Conservation (phyloP, 2,113 vertebrate species). For the Sinocyclocheilus anophthalmus region DNA sequence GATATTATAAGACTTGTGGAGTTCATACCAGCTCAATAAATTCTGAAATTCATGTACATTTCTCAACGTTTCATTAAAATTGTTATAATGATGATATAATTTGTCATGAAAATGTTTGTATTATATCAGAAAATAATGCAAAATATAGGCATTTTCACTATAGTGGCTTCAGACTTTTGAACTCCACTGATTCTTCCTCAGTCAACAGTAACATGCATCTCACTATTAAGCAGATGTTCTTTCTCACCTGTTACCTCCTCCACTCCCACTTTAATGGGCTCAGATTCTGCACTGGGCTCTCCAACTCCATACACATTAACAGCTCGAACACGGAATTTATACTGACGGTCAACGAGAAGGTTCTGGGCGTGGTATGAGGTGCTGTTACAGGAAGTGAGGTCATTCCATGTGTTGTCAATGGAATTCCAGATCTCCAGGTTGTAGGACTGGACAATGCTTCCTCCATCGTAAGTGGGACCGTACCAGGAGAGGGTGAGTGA, state of each 20-base stretch:
- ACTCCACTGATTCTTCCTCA: too few species aligned
- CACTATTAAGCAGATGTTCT: neutral
- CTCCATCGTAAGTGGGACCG: slow-evolving; percentile 93
- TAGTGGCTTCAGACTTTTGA: too few species aligned
- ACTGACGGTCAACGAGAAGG: slow-evolving; percentile 86
- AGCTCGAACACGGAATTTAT: slow-evolving; percentile 92
- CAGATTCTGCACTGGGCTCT: slow-evolving; percentile 93
- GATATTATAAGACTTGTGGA: too few species aligned
- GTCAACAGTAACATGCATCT: too few species aligned
- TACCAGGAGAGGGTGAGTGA: slow-evolving; percentile 96
- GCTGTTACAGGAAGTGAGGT: slow-evolving; percentile 92
- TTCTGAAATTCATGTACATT: too few species aligned
- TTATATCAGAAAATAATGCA: too few species aligned
- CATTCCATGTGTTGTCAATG: slow-evolving; percentile 82
- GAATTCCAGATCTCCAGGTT: slow-evolving; percentile 94
- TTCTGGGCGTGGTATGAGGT: slow-evolving; percentile 90
- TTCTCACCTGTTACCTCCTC: slow-evolving; percentile 84
- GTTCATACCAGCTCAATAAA: too few species aligned
- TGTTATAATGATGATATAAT: too few species aligned
- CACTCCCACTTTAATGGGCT: slow-evolving; percentile 84
- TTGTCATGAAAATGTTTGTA: too few species aligned
- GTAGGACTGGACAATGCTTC: slow-evolving; percentile 94
- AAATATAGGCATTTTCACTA: too few species aligned
- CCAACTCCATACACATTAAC: slow-evolving; percentile 92
- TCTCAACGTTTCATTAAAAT: too few species aligned